These are phyloP conservation scores for Drosophila murphyi DNA, from an alignment of 1,140 invertebrate genomes.

Conservation along the genomic window DNA sequence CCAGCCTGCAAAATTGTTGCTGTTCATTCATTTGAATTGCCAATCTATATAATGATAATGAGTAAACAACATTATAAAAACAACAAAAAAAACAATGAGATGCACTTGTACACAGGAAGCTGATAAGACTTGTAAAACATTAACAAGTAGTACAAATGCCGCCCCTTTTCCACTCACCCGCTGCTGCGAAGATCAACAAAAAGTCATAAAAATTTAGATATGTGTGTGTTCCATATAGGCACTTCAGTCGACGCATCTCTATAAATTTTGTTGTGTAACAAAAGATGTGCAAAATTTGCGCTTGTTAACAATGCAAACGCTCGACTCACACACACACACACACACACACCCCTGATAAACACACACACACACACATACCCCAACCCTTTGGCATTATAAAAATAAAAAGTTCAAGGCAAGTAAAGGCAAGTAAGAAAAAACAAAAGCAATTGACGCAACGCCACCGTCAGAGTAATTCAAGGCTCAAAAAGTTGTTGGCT, in stretches of 20 bases:
- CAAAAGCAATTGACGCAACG: slow-evolving; percentile 65
- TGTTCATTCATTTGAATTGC: too few relatives aligned
- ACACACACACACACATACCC: slow-evolving; percentile 5
- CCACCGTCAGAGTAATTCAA: slow-evolving; percentile 38
- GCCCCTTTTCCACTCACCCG: slow-evolving; percentile 2
- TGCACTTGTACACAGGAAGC: background rate
- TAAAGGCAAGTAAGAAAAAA: slow-evolving; percentile 44
- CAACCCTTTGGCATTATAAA: background rate
- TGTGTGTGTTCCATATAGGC: slow-evolving; percentile 35
- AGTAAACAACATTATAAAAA: background rate
- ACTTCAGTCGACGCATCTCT: slow-evolving; percentile 55
- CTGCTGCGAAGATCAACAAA: slow-evolving; percentile 66
- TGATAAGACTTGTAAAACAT: slow-evolving; percentile 63
- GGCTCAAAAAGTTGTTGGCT: slow-evolving; percentile 53
- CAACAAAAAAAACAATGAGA: slow-evolving; percentile 7
- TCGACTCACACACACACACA: slow-evolving; percentile 30
- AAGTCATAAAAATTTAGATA: slow-evolving; percentile 82
- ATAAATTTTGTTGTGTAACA: slow-evolving; percentile 70
- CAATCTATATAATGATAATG: background rate
- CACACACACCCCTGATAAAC: background rate
- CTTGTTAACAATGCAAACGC: slow-evolving; percentile 77
- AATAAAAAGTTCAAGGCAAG: slow-evolving; percentile 49
- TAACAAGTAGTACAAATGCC: slow-evolving; percentile 38
- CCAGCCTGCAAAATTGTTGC: background rate
- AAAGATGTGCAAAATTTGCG: slow-evolving; percentile 70